Conservation (phyloP, 2,797 vertebrate species). For the Eidolon dupreanum region DNA sequence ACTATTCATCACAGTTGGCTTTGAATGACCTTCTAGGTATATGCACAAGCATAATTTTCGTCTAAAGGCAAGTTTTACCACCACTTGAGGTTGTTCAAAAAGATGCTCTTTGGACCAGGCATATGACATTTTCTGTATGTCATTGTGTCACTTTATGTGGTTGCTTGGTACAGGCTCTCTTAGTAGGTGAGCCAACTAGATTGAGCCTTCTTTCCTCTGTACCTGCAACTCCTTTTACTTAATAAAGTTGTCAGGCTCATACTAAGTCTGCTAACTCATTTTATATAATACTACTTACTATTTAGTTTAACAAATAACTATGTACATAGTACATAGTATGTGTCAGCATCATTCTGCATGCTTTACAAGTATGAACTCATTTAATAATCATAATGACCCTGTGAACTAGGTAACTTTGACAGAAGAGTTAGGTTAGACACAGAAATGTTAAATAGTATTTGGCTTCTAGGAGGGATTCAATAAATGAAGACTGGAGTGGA, state of each 20-base stretch:
- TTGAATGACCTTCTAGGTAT: not conserved
- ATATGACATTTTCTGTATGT: not conserved
- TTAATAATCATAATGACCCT: not conserved
- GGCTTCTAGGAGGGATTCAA: not conserved
- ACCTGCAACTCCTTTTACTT: not conserved
- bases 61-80: constrained; percentile 4
- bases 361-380: not conserved
- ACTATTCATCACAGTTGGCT: not conserved
- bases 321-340: not conserved
- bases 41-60: constrained; percentile 1
- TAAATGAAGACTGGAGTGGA: not conserved
- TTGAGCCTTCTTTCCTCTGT: not conserved
- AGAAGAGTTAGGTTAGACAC: not conserved
- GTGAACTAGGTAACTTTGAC: not conserved
- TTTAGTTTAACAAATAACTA: not conserved
- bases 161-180: not conserved
- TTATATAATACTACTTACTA: not conserved
- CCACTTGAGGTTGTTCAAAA: not conserved
- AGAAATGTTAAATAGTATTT: not conserved
- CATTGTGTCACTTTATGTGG: not conserved
- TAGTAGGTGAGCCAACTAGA: not conserved
- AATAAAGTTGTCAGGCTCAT: not conserved
- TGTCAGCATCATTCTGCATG: not conserved
- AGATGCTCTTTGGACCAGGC: not conserved
- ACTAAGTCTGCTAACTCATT: not conserved